Conservation (phyloP, 2,797 vertebrate genomes). For the Neosilurus mollespiculum region DNA sequence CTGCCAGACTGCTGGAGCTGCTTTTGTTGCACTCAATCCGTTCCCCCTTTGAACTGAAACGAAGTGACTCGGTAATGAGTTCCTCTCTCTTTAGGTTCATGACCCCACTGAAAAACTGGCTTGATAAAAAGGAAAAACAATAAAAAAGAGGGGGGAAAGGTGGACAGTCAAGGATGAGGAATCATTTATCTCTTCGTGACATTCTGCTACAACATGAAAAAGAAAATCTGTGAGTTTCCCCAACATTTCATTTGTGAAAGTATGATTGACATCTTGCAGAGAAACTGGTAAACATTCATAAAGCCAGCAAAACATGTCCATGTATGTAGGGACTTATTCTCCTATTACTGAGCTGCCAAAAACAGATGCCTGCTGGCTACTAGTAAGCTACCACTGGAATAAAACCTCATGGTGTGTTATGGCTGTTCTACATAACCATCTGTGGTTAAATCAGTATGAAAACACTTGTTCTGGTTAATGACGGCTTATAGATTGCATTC, state of each 20-base stretch:
- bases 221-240: constrained; percentile 1
- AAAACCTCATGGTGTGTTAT: neutral
- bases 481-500: neutral
- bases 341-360: constrained; percentile 18
- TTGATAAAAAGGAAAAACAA: constrained; percentile 40
- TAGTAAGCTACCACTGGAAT: neutral
- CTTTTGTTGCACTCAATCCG: constrained; percentile 38
- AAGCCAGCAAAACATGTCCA: constrained; percentile 1
- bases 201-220: neutral
- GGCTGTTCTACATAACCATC: neutral
- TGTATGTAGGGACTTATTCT: neutral
- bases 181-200: constrained; percentile 19
- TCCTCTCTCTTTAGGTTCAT: constrained; percentile 65
- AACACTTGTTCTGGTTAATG: neutral
- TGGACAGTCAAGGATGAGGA: constrained; percentile 22
- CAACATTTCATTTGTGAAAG: constrained; percentile 1
- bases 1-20: constrained; percentile 38
- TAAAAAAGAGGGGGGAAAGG: constrained; percentile 20
- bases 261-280: constrained; percentile 1
- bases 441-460: neutral
- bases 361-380: constrained; percentile 1
- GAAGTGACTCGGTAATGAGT: constrained; percentile 72
- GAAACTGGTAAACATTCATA: constrained; percentile 4
- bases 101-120: constrained; percentile 58
- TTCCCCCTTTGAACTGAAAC: constrained; percentile 58